Base-by-base conservation (phyloP, 2,888 invertebrate genomes). In the Drosophila multiciliata region DNA sequence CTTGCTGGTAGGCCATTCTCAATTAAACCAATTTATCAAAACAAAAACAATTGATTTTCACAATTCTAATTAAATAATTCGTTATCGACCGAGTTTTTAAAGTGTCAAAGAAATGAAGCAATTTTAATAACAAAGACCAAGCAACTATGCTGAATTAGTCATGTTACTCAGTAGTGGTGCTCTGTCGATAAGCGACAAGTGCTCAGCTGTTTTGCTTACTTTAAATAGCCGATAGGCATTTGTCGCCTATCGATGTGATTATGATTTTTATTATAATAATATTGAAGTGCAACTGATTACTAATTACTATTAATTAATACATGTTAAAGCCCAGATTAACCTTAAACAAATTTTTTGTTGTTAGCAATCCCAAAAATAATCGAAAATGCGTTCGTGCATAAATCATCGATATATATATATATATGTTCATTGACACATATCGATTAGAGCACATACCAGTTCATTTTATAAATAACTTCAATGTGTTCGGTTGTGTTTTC, bases 1-100 rank as follows among this genome's bases (percentile, higher is more conserved):
- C 94, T 36, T 95, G 94, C 80, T 95, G 94, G 84, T 95, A 95
- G 36, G 91, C 75, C 92, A 92, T 92, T 61, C 80, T 69, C 8
- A 32, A 32, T 23, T 20, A 26, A 53, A 23, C 20, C 3, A 35
- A 26, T 4, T 26, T 15, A 33, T n/a, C 15, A 1, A 55, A 42
- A 35, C 26, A 11, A n/a, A 45, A 29, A 35, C n/a, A 6, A 42
- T 20, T 50, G 50, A 29, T 6, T 40, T 7, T 38, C 23, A 36
- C 26, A 17, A 36, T 23, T 15, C 1, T 6, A 36, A 32, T 32
- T 29, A 1, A 35, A 35, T n/a, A 45, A 8, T n/a, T 1, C 1
- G 4, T 15, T 29, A 29, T 20, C 15, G 36, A 35, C 12, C 59
- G 42, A 45, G 3, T 35, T 20, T 1, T n/a, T 20, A n/a, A 17